Evolutionary conservation across 2,888 invertebrate species (phyloP), one percentile per base, ranked within the genome.

Genomic region (Drosophila ustulata): DNA sequence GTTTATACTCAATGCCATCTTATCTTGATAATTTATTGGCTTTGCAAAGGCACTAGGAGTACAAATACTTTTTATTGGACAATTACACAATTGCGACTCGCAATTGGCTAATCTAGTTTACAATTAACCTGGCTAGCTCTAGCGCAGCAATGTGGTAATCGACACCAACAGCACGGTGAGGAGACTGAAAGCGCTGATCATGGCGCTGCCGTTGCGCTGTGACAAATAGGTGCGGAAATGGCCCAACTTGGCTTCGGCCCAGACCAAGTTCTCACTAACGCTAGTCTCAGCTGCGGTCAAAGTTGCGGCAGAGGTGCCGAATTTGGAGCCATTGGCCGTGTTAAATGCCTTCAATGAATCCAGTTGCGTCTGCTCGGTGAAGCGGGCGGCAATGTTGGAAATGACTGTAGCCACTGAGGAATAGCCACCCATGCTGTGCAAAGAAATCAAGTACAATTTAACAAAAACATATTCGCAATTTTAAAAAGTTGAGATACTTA

Each of bases 381-480:
- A 92, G 26, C 90, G 89, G 0, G 87, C 64, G 4, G 92, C 90
- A 59, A 92, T 86, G 51, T 81, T 85, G 23, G 91, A 90, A 62
- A 93, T 89, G 2, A 91, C 84, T 1, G 85, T 75, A 6, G 91
- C 92, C 7, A 91, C 91, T 1, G 84, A 32, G 2, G 90, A 72
- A 46, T 90, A 85, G 9, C 86, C 71, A 6, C 91, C 92, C 89
- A 92, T 79, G 4, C 92, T 92, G 55, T 5, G 0, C 4, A 11
- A 30, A n/a, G 28, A 32, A 1, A 30, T 61, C 13, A 9, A 45
- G 34, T 66, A n/a, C 25, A 30, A 41, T n/a, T 7, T 46, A 7
- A 30, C n/a, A 2, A 25, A 1, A 2, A 23, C 0, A 23, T 25
- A 32, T 2, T 41, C 41, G 30, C 13, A 45, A 9, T 34, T 13